Evolutionary conservation across 2,888 invertebrate genomes (phyloP).

Genomic region (Dryocosmus kuriphilus): DNA sequence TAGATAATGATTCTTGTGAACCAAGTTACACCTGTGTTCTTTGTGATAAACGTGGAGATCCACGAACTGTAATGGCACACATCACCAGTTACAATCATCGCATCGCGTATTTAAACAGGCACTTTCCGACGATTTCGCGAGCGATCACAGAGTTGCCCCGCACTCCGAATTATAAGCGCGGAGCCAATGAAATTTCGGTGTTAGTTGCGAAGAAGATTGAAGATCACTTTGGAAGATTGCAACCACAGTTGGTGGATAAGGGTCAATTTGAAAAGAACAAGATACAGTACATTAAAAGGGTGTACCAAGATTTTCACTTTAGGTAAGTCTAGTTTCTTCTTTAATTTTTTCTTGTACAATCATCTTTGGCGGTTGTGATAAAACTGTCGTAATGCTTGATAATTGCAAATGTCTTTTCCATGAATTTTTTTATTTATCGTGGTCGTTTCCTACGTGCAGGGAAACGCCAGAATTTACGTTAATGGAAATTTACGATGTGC

Average conservation of each 20-base stretch:
- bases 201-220: constrained; percentile 85
- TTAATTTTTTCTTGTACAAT: constrained; percentile 38
- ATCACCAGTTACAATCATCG: constrained; percentile 88
- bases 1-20: constrained; percentile 83
- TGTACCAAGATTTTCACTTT: constrained; percentile 84
- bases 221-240: constrained; percentile 85
- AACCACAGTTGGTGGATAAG: constrained; percentile 83
- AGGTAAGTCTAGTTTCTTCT: constrained; percentile 72
- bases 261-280: constrained; percentile 85
- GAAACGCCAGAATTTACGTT: constrained; percentile 77
- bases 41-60: constrained; percentile 89
- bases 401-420: not conserved
- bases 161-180: constrained; percentile 79
- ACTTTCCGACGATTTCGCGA: constrained; percentile 81
- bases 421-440: constrained; percentile 45
- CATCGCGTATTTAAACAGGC: constrained; percentile 84
- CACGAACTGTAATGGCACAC: constrained; percentile 88
- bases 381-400: not conserved
- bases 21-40: constrained; percentile 88
- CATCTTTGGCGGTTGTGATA: not conserved
- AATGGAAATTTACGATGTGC: constrained; percentile 76
- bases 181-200: constrained; percentile 76
- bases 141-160: constrained; percentile 82
- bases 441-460: constrained; percentile 74
- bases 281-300: constrained; percentile 81